Conservation (phyloP, 2,797 vertebrate genomes). For the Jordanella pulchra region DNA sequence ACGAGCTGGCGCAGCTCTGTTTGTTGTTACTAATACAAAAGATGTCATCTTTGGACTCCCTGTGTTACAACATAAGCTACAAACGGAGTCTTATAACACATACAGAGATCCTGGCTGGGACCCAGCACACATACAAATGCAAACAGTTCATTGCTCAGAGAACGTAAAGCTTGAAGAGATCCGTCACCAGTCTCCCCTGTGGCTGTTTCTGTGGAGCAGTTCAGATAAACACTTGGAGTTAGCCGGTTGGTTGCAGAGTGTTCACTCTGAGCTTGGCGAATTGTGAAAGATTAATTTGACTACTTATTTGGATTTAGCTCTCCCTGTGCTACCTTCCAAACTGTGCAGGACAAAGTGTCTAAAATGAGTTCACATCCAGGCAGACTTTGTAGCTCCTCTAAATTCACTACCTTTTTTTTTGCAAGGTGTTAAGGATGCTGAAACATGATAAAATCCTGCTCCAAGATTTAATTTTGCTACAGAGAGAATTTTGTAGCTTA, state of each 20-base stretch:
- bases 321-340: conserved; percentile 28
- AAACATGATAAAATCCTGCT: conserved; percentile 1
- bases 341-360: conserved; percentile 37
- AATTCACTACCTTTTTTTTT: conserved; percentile 10
- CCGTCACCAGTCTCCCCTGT: conserved; percentile 10
- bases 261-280: conserved; percentile 34
- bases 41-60: conserved; percentile 60
- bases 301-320: conserved; percentile 47
- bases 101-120: conserved; percentile 42
- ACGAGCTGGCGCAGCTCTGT: conserved; percentile 39
- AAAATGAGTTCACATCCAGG: conserved; percentile 23
- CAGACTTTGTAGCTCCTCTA: conserved; percentile 5
- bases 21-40: conserved; percentile 67
- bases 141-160: conserved; percentile 14
- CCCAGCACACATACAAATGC: conserved; percentile 27
- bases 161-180: conserved; percentile 22
- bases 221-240: conserved; percentile 39
- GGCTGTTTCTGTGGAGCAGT: conserved; percentile 29
- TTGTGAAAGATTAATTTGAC: conserved; percentile 47
- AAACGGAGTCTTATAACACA: conserved; percentile 47
- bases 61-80: conserved; percentile 57
- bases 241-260: conserved; percentile 45
- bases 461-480: conserved; percentile 10
- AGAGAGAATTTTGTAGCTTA: too few relatives aligned
- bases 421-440: conserved; percentile 10